Conservation (phyloP, 2,888 invertebrate genomes). For the Lasioglossum lativentre region DNA sequence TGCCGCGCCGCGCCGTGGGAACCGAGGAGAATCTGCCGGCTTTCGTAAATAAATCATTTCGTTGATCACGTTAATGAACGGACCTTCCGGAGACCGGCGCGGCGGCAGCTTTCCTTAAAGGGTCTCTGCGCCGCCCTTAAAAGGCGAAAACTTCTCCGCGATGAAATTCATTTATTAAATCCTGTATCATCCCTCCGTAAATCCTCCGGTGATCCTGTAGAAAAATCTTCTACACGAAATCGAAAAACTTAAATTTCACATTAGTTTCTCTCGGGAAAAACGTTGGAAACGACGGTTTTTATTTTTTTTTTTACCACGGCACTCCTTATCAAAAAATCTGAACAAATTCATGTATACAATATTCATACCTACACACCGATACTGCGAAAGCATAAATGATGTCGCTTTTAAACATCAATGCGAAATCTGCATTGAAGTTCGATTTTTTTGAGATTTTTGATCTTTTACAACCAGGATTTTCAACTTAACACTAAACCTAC, state of each 20-base stretch:
- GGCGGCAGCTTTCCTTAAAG: neutral
- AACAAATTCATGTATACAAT: neutral
- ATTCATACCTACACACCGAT: neutral
- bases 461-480: too few species aligned
- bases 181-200: neutral
- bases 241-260: neutral
- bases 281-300: too few species aligned
- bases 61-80: constrained; percentile 1
- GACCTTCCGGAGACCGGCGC: neutral
- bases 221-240: neutral
- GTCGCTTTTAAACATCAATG: too few species aligned
- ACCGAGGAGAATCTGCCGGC: neutral
- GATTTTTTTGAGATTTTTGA: too few species aligned
- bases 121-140: neutral
- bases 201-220: neutral
- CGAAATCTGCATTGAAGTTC: too few species aligned
- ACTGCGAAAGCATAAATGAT: too few species aligned
- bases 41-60: constrained; percentile 13
- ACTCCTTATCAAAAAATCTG: neutral
- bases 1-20: neutral
- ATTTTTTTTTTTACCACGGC: neutral
- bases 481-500: too few species aligned
- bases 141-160: neutral
- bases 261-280: too few species aligned
- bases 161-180: neutral